phyloP scores from a whole-genome alignment of 2,797 vertebrate species.

The Enteromius thamalakanensis region DNA sequence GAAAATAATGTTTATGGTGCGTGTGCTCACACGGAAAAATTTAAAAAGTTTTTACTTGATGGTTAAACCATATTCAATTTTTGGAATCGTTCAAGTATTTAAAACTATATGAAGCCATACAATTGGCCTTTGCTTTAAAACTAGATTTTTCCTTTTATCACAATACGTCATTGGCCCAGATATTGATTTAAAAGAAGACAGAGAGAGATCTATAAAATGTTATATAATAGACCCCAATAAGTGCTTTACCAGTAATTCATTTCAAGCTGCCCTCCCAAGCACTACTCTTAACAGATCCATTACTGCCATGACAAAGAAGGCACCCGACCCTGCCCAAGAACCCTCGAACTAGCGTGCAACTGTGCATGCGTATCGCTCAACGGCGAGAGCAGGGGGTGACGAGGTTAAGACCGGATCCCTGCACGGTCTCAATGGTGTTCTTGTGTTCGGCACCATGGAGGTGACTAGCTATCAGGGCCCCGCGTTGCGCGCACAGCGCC shows the following conservation, averaged over 20 bases:
- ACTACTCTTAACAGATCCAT: constrained; percentile 21
- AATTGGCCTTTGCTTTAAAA: not conserved
- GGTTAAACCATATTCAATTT: not conserved
- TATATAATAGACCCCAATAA: constrained; percentile 29
- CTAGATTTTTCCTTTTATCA: constrained; percentile 8
- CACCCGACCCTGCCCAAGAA: not conserved
- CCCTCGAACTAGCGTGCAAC: not conserved
- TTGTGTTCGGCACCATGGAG: constrained; percentile 53
- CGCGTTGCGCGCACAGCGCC: constrained; percentile 71
- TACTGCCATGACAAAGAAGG: constrained; percentile 8
- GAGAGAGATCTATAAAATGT: constrained; percentile 13
- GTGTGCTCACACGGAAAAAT: not conserved
- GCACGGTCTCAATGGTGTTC: constrained; percentile 47
- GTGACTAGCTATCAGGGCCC: constrained; percentile 68
- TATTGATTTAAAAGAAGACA: constrained; percentile 4
- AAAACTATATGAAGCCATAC: not conserved
- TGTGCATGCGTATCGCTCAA: constrained; percentile 39
- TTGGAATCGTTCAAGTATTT: not conserved
- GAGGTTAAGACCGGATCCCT: constrained; percentile 28
- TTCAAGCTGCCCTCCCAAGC: not conserved
- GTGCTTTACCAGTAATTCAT: constrained; percentile 31
- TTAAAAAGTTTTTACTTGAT: not conserved
- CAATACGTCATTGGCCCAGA: constrained; percentile 1
- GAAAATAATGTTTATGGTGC: not conserved
- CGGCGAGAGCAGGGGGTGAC: not conserved